A percentile compares a stretch with the other conserved stretches of the same genome.
These are phyloP conservation scores for Pungitius pungitius DNA, from an alignment of 2,113 vertebrate genomes.

Conservation along the genomic window DNA sequence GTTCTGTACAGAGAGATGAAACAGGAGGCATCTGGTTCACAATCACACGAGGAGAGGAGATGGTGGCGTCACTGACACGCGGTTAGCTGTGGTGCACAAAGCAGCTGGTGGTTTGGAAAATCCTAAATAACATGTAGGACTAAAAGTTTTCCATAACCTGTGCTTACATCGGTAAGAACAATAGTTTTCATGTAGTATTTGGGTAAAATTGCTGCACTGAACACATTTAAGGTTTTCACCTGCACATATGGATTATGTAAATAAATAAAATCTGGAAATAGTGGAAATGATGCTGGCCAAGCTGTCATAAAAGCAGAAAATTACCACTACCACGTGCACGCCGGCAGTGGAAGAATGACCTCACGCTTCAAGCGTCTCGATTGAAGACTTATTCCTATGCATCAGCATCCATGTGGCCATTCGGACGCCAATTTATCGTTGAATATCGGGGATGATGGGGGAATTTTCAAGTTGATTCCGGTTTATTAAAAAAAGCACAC, in stretches of 20 bases:
- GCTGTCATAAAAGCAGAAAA: too few species aligned
- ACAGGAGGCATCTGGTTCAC: too few species aligned
- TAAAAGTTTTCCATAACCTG: neutral
- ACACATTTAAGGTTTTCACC: neutral
- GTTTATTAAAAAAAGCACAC: neutral
- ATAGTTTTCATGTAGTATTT: neutral
- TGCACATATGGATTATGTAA: neutral
- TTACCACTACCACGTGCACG: neutral
- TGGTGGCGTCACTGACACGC: neutral
- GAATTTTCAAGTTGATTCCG: neutral
- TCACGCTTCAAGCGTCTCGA: neutral
- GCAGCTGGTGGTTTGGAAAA: too few species aligned
- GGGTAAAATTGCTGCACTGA: neutral
- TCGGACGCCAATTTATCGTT: neutral
- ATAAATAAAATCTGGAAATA: neutral
- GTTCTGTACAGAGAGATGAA: constrained; percentile 9
- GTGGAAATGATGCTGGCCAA: neutral
- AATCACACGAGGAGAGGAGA: too few species aligned
- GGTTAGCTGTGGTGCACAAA: too few species aligned
- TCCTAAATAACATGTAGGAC: neutral
- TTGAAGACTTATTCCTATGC: neutral
- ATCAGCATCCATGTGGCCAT: neutral
- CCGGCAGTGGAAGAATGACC: neutral
- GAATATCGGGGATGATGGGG: neutral
- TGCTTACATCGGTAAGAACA: neutral